Base-by-base conservation (phyloP, 1,140 invertebrate genomes). In the Zaprionus taronus region DNA sequence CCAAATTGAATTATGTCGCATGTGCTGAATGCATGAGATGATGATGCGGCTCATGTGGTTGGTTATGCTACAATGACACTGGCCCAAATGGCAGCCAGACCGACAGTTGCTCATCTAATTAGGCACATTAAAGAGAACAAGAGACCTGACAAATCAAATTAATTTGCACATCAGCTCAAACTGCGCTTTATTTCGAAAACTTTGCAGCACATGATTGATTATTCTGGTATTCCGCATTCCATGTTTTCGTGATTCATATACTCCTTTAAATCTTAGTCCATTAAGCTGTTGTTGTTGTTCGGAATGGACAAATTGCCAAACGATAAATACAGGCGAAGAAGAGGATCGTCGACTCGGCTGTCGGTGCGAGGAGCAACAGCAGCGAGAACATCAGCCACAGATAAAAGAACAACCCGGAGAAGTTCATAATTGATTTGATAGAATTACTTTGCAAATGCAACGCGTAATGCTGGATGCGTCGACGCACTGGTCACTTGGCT, bases 301-400 rank as follows among this genome's bases (percentile, higher is more conserved):
- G 73, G 62, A 85, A 90, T 14, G 85, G 85, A 68, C 85, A 90
- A 17, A 90, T 65, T 7, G 34, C 26, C 34, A 89, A 63, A 1
- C 81, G 72, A n/a, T 55, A 84, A 5, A 85, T 9, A 5, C 85
- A 90, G 20, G 85, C 81, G 44, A 80, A 80, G 0, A 90, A 24
- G 0, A 90, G 61, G n/a, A 83, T 17, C 0, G 86, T 90, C 0
- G 86, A 75, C 49, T 90, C 79, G 2, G 66, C 77, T 12, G 55
- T 55, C 7, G 85, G 80, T 6, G 80, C 62, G 36, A 64, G 44
- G n/a, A 69, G 57, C 11, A 91, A 4, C 31, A 90, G 26, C 71
- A 90, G 1, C 15, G 67, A 47, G 15, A 79, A 65, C 9, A 85
- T 56, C 15, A 78, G n/a, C 51, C 78, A 34, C 55, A 83, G 12